Percentiles rank a stretch among this genome's conserved stretches.
These are phyloP conservation scores for Colossoma macropomum DNA, from an alignment of 2,113 vertebrate genomes.

Conservation along the genomic window DNA sequence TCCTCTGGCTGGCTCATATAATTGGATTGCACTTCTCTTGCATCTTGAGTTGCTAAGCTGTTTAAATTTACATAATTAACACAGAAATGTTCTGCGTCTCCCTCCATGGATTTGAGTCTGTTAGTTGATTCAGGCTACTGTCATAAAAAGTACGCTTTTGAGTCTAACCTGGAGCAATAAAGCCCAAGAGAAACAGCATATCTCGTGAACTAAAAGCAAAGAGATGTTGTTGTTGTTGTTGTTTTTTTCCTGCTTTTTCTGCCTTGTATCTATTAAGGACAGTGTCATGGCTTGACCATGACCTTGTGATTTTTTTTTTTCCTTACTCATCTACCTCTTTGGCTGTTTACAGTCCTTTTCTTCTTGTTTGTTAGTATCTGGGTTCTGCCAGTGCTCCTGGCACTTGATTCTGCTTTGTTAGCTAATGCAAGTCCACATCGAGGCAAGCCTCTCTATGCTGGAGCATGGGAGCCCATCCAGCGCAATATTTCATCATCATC, in stretches of 20 bases:
- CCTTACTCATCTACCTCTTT: background rate
- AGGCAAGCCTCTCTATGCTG: background rate
- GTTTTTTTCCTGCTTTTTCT: background rate
- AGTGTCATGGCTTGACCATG: background rate
- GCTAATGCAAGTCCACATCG: constrained; percentile 17
- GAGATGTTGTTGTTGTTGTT: too few relatives aligned
- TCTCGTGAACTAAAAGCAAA: background rate
- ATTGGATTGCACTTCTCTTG: constrained; percentile 73
- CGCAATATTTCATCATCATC: constrained; percentile 35
- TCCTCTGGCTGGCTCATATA: constrained; percentile 60
- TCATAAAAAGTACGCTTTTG: constrained; percentile 44
- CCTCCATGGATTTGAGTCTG: constrained; percentile 60
- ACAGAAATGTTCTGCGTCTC: constrained; percentile 64
- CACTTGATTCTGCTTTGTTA: background rate
- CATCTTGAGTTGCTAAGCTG: constrained; percentile 70
- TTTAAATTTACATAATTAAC: constrained; percentile 77
- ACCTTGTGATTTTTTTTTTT: background rate
- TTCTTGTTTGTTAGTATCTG: background rate
- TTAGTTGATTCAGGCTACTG: constrained; percentile 57
- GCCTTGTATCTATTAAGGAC: background rate
- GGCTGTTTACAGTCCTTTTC: background rate
- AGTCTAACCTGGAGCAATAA: background rate
- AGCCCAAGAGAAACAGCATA: background rate
- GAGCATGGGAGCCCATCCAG: background rate
- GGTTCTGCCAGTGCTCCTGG: background rate